Base-by-base conservation (phyloP, 2,888 invertebrate genomes). In the Orchesella flavescens region DNA sequence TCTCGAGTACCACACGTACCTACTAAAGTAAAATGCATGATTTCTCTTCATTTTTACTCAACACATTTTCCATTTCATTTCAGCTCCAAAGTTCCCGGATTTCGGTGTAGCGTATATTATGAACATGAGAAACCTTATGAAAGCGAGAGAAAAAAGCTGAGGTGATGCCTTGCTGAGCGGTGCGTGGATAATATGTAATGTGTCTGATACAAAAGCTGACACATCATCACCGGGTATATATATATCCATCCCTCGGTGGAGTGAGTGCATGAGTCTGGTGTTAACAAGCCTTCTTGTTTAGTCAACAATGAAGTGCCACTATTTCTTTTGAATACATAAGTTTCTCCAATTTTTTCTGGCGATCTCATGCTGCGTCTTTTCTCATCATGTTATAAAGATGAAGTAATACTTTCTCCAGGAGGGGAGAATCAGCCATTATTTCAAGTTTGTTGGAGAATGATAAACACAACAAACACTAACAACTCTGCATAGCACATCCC, bases 271-370 rank as follows among this genome's bases (percentile, higher is more conserved):
- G 59, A 59, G 65, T 57, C 44, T 73, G 81, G 81, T 81, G 81
- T 73, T 81, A 81, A 81, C 81, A 81, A 81, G 81, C 81, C 81
- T 81, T 66, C 81, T 81, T 81, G 81, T 81, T 74, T 81, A 81
- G 81, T 81, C 81, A 81, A 81, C 81, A 81, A 80, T 80, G 80
- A 81, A 81, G 81, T 74, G 81, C 74, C 65, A 66, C 81, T 74
- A 74, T 68, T 73, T 49, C 49, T 68, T 81, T 59, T 74, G 79
- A 80, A 80, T 80, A 73, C 73, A 15, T 34, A 81, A 81, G 74
- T 81, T 81, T 73, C 74, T 73, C 61, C 19, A 17, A 73, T 68
- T 68, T 57, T 68, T 81, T 74, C 66, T 74, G 44, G 17, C 23
- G 68, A 57, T 21, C 23, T 46, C 74, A 74, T 61, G 81, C 81